phyloP scores from a whole-genome alignment of 2,888 invertebrate genomes.

The Urechis unicinctus region DNA sequence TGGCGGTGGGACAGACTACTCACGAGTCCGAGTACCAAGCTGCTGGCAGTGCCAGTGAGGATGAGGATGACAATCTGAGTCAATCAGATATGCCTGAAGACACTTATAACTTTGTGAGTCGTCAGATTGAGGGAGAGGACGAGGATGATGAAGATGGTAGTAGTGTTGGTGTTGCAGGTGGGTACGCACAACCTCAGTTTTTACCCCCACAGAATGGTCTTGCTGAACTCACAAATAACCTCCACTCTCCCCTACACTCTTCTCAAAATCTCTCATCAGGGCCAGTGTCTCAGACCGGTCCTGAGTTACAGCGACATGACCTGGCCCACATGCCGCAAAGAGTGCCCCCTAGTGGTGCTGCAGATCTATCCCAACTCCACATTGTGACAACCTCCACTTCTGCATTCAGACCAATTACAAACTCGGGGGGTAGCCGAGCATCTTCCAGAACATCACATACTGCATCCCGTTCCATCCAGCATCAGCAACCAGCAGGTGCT shows the following conservation, averaged over 20 bases:
- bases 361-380: no score
- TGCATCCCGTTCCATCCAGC: no score
- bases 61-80: neutral
- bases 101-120: neutral
- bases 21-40: neutral
- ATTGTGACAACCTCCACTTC: no score
- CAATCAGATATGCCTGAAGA: constrained; percentile 1
- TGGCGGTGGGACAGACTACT: neutral
- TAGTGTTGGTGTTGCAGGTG: neutral
- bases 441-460: no score
- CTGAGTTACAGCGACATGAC: neutral
- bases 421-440: no score
- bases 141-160: neutral
- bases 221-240: no score
- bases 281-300: neutral
- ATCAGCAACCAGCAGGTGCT: no score
- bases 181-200: no score
- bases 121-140: neutral
- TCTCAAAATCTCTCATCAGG: neutral
- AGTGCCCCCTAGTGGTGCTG: neutral
- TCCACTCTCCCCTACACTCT: neutral
- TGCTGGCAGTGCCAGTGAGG: neutral
- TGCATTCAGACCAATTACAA: no score
- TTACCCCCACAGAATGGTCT: no score
- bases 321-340: neutral